Percentiles rank a stretch among this genome's conserved stretches.
phyloP scores from a whole-genome alignment of 1,140 invertebrate species.

The Apis florea region DNA sequence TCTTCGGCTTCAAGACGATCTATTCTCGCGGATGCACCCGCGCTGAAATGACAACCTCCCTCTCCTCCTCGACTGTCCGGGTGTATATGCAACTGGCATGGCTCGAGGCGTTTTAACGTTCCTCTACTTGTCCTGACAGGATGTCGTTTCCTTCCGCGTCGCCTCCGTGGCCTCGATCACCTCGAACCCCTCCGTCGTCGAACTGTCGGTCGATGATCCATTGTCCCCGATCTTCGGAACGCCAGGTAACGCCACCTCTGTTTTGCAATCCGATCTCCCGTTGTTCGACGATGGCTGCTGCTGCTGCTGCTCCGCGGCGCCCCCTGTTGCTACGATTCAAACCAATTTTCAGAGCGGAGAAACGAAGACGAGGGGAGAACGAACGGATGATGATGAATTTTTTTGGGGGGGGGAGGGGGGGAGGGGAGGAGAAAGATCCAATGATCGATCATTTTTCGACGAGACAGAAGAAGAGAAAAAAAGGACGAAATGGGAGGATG shows the following conservation, averaged over 20 bases:
- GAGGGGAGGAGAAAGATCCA: too few species aligned
- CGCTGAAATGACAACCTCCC: slow-evolving; percentile 36
- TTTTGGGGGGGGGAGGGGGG: too few species aligned
- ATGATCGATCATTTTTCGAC: too few species aligned
- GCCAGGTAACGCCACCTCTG: background rate
- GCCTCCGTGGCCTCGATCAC: slow-evolving; percentile 60
- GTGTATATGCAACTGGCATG: slow-evolving; percentile 15
- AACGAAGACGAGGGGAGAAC: too few species aligned
- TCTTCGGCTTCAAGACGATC: background rate
- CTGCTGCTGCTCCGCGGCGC: background rate
- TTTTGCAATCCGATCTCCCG: background rate
- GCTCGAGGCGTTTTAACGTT: slow-evolving; percentile 24
- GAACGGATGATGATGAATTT: too few species aligned
- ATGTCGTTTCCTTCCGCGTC: slow-evolving; percentile 24
- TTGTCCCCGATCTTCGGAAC: slow-evolving; percentile 32
- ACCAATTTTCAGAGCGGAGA: slow-evolving; percentile 2
- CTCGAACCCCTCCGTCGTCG: slow-evolving; percentile 62
- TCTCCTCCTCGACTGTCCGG: slow-evolving; percentile 1
- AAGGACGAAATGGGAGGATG: too few species aligned
- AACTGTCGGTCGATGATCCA: slow-evolving; percentile 35
- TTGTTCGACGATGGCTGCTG: background rate
- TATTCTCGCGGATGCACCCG: slow-evolving; percentile 7
- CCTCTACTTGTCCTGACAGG: slow-evolving; percentile 28
- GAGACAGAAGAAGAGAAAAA: too few species aligned
- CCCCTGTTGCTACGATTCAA: slow-evolving; percentile 40